Base-by-base conservation (phyloP, 2,888 invertebrate genomes). In the Deilephila porcellus region DNA sequence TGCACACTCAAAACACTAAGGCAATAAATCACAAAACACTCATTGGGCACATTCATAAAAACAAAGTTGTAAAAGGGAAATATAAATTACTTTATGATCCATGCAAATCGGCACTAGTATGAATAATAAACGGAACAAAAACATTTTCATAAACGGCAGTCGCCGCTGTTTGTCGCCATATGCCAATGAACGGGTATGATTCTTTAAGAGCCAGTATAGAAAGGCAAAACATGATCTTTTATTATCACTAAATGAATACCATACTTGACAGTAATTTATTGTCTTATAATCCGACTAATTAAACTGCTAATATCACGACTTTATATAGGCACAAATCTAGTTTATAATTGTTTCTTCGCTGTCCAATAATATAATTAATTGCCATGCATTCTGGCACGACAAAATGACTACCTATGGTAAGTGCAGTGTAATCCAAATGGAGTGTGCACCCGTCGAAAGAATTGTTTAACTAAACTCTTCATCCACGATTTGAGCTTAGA, bases 11-110 rank as follows among this genome's bases (percentile, higher is more conserved):
- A 62, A 62, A 62, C 19, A 20, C 20, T 29, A 60, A 60, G 29
- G 6, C 14, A 45, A 4, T 64, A 64, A 64, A 64, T 37, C n/a
- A n/a, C 6, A 11, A 8, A 37, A 45, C 45, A 45, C 45, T n/a
- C 4, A 37, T 14, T n/a, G 7, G 20, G 3, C 37, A 64, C 45
- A 20, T 7, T 25, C 64, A 45, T 45, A 45, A 67, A 64, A 67
- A 45, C 67, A 25, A 8, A 64, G 20, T 63, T 45, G 17, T 52
- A 52, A 67, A 52, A 20, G 67, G 52, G 45, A 52, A 67, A 52
- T 67, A 52, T 67, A 45, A 52, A 67, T 52, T 25, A 67, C 67
- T 67, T 67, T 64, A 64, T 64, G 64, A 20, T 37, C 64, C 67
- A 67, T 67, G 67, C 52, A 67, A 67, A 67, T 67, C 67, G 52